Evolutionary conservation across 2,797 vertebrate species (phyloP), one percentile per base, ranked within the genome.

Genomic region (Amazona ochrocephala): DNA sequence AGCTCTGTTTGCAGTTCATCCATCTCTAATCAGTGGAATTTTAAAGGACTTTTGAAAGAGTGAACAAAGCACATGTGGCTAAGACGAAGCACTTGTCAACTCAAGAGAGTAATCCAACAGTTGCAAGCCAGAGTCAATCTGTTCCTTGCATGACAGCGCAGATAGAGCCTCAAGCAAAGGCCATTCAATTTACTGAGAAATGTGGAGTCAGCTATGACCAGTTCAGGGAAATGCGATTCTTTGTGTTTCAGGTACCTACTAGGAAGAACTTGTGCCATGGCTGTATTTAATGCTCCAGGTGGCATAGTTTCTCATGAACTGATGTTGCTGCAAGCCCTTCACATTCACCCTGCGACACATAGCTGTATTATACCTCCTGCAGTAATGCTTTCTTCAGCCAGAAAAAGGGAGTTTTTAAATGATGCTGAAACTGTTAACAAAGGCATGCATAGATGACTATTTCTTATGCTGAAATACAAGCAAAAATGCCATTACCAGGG

Each of bases 11-110:
- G 90, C 75, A 74, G 84, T 70, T 90, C 86, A 89, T 79, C 82
- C 91, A 84, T 75, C 91, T 89, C 73, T 94, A 86, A 94, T 94
- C 78, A 79, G 83, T 34, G 67, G 58, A 92, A 94, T 86, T 93
- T 94, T 95, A 93, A 85, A 94, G 85, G 93, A 73, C 90, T 97
- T 96, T 97, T 95, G 88, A 95, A 95, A 93, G 87, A 87, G 73
- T 75, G 81, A 72, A 23, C 73, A 87, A 71, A 94, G 82, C 23
- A 3, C 74, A 47, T 70, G 88, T 85, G 91, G 96, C 89, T 90
- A 54, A 97, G 83, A 95, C 2, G 2, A 84, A 97, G 78, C 6
- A 5, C 56, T 90, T 96, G 96, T 95, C 97, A 94, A 8, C 92
- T 84, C 8, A 64, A 67, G 93, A 87, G 90, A 96, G 78, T 34